phyloP scores from a whole-genome alignment of 1,140 invertebrate species.

The Meteorus sp. region DNA sequence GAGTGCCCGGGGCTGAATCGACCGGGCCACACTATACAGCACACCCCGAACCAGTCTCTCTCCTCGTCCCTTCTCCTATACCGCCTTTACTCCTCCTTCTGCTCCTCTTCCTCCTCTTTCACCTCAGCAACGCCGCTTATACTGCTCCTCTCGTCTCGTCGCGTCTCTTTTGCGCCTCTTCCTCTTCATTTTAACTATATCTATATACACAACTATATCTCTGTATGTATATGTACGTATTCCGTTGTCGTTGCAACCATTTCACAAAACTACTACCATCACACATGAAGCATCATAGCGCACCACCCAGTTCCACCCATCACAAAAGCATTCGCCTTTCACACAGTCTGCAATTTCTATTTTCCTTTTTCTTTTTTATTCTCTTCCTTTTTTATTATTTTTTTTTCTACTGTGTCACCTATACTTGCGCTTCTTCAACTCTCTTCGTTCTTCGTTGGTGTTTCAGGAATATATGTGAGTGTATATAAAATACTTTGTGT shows the following conservation, averaged over 20 bases:
- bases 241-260: background rate
- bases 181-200: conserved; percentile 19
- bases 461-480: too few relatives aligned
- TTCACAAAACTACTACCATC: background rate
- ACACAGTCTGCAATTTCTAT: background rate
- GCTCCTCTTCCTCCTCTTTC: background rate
- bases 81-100: conserved; percentile 31
- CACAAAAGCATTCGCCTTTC: too few relatives aligned
- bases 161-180: background rate
- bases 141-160: background rate
- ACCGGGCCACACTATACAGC: conserved; percentile 55
- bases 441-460: too few relatives aligned
- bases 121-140: background rate
- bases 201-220: too few relatives aligned
- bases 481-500: too few relatives aligned
- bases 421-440: too few relatives aligned
- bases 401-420: too few relatives aligned
- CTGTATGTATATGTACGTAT: too few relatives aligned
- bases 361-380: too few relatives aligned
- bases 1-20: conserved; percentile 56
- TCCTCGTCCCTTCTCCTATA: conserved; percentile 25
- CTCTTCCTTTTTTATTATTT: too few relatives aligned
- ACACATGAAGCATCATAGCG: background rate
- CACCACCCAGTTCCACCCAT: too few relatives aligned
- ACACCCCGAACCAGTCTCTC: conserved; percentile 47